These are phyloP conservation scores for Osmerus eperlanus DNA, from an alignment of 2,113 vertebrate genomes.

Conservation along the genomic window DNA sequence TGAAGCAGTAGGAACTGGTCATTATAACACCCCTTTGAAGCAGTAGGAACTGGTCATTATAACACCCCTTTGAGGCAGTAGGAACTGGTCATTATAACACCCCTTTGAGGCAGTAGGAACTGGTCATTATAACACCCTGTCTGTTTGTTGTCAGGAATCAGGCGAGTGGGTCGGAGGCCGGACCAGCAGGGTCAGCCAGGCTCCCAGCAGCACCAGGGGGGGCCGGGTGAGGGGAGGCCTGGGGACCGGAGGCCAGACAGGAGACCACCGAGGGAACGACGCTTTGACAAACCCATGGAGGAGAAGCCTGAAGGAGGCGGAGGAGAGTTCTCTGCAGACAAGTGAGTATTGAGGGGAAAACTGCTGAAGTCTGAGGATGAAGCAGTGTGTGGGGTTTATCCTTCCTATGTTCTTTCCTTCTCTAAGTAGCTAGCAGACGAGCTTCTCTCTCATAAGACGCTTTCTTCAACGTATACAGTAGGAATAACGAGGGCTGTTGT, in stretches of 20 bases:
- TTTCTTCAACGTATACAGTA: too few species aligned
- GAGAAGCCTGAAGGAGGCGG: conserved; percentile 80
- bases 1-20: too few species aligned
- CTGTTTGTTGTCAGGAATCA: conserved; percentile 79
- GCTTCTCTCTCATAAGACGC: too few species aligned
- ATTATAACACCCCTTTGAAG: too few species aligned
- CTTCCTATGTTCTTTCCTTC: too few species aligned
- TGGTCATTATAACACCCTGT: not conserved
- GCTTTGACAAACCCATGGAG: conserved; percentile 89
- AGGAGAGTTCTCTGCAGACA: conserved; percentile 90
- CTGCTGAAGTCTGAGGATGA: too few species aligned
- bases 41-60: not conserved
- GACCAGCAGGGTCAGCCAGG: conserved; percentile 80
- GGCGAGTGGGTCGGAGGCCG: conserved; percentile 90
- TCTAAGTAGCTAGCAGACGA: too few species aligned
- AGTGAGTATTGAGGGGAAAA: conserved; percentile 68
- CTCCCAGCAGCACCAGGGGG: conserved; percentile 63
- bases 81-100: too few species aligned
- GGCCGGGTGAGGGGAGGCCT: conserved; percentile 87
- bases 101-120: too few species aligned
- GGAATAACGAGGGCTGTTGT: too few species aligned
- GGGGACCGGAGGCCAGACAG: conserved; percentile 87
- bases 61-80: not conserved
- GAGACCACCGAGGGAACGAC: conserved; percentile 90
- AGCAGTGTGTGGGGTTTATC: too few species aligned